phyloP scores from a whole-genome alignment of 2,797 vertebrate genomes.

The Gouania willdenowi region DNA sequence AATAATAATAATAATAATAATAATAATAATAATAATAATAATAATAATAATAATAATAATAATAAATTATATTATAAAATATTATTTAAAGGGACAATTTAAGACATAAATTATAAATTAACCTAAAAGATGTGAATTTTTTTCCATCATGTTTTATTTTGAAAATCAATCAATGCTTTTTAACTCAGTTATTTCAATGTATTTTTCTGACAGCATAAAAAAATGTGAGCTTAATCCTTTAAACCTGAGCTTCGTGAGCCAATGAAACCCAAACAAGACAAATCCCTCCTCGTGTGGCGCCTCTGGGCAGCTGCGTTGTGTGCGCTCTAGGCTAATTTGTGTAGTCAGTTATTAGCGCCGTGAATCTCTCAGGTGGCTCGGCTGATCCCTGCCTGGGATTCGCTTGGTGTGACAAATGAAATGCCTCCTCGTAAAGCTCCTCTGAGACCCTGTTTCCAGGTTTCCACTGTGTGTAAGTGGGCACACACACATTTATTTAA shows the following conservation, averaged over 20 bases:
- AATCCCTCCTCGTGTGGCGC: conserved; percentile 12
- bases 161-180: too few species aligned
- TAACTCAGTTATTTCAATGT: background rate
- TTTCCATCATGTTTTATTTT: too few species aligned
- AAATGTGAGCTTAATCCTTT: conserved; percentile 5
- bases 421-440: conserved; percentile 30
- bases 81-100: too few species aligned
- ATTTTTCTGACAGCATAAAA: background rate
- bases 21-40: too few species aligned
- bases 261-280: background rate
- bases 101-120: too few species aligned
- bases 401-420: conserved; percentile 19
- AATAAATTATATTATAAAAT: too few species aligned
- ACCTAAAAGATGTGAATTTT: too few species aligned
- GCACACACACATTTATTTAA: background rate
- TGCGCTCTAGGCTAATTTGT: conserved; percentile 22
- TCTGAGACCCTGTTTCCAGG: conserved; percentile 24
- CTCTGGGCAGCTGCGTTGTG: background rate
- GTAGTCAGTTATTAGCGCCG: conserved; percentile 27
- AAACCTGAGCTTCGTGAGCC: conserved; percentile 7
- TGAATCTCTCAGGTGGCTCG: conserved; percentile 32
- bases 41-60: too few species aligned
- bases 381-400: conserved; percentile 30
- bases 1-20: too few species aligned
- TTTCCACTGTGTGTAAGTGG: background rate